phyloP scores from a whole-genome alignment of 2,797 vertebrate species.

The Sarcoramphus papa region DNA sequence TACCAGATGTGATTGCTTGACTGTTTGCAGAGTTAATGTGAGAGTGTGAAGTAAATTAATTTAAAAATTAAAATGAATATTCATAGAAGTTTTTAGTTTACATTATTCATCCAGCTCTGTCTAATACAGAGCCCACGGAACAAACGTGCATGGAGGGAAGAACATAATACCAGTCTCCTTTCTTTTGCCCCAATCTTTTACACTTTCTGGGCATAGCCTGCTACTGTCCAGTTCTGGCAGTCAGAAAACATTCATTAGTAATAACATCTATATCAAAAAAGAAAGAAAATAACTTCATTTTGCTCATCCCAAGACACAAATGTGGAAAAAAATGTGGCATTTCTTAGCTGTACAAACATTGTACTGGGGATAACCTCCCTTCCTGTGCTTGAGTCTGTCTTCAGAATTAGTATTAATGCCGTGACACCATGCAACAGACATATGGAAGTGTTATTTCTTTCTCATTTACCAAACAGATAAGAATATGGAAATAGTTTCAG shows the following conservation, averaged over 20 bases:
- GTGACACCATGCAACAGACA: slow-evolving; percentile 59
- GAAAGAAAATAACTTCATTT: neutral
- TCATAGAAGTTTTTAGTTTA: slow-evolving; percentile 2
- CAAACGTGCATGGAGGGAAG: neutral
- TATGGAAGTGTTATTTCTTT: slow-evolving; percentile 76
- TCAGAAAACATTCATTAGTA: neutral
- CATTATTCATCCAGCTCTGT: neutral
- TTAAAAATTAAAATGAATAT: slow-evolving; percentile 44
- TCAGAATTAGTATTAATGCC: slow-evolving; percentile 63
- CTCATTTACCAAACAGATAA: slow-evolving; percentile 78
- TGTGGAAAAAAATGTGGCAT: neutral
- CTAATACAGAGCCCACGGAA: neutral
- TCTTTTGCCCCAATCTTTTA: neutral
- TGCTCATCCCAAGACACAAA: neutral
- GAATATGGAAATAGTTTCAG: slow-evolving; percentile 81
- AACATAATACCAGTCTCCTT: neutral
- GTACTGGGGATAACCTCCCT: neutral
- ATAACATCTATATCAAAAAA: neutral
- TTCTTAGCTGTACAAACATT: neutral
- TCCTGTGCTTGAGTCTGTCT: neutral
- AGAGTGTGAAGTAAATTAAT: slow-evolving; percentile 19
- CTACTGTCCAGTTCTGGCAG: neutral
- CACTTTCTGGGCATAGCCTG: neutral
- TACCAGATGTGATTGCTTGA: slow-evolving; percentile 3
- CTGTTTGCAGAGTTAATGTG: slow-evolving; percentile 46